phyloP scores from a whole-genome alignment of 2,888 invertebrate genomes.

The Formica aserva region DNA sequence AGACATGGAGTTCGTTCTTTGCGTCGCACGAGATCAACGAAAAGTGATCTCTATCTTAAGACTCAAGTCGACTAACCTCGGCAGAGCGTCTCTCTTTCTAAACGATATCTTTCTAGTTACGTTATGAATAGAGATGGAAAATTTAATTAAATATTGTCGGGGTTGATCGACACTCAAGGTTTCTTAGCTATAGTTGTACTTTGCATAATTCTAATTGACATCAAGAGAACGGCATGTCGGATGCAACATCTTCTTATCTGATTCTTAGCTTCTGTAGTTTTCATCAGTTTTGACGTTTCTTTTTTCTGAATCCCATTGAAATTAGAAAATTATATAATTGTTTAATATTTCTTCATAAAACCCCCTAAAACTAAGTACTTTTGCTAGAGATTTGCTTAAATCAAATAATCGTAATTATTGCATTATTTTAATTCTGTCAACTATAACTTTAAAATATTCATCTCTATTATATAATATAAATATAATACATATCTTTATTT shows the following conservation, averaged over 20 bases:
- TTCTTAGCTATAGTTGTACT: slow-evolving; percentile 11
- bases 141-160: slow-evolving; percentile 39
- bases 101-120: slow-evolving; percentile 8
- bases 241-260: not conserved
- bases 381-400: not conserved
- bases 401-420: not conserved
- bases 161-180: not conserved
- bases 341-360: not conserved
- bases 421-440: too few relatives aligned
- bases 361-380: not conserved
- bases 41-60: slow-evolving; percentile 29
- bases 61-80: slow-evolving; percentile 22
- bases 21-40: slow-evolving; percentile 4
- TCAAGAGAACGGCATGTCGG: not conserved
- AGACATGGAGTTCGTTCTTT: slow-evolving; percentile 6
- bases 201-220: slow-evolving; percentile 33
- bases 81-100: not conserved
- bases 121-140: slow-evolving; percentile 27
- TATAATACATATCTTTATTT: too few relatives aligned
- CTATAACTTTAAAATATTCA: too few relatives aligned
- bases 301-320: not conserved
- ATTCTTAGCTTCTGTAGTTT: not conserved
- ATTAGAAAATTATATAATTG: not conserved
- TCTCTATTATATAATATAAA: too few relatives aligned
- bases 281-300: not conserved